phyloP scores from a whole-genome alignment of 1,140 invertebrate species.

The Brachionus rubens region DNA sequence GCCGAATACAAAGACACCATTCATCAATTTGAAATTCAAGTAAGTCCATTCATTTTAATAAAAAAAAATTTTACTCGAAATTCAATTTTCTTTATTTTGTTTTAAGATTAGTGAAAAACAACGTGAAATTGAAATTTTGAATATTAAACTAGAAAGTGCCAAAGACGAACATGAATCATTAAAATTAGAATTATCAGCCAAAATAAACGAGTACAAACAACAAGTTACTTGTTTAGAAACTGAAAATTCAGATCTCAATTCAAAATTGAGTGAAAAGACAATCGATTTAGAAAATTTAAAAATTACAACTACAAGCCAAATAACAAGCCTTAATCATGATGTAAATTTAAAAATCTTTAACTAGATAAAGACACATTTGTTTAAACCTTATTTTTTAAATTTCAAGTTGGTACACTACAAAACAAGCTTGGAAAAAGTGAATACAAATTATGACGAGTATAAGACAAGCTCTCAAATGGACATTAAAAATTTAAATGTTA shows the following conservation, averaged over 20 bases:
- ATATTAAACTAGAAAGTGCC: background rate
- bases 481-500: slow-evolving; percentile 24
- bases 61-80: no score
- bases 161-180: slow-evolving; percentile 1
- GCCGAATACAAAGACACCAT: slow-evolving; percentile 6
- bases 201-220: slow-evolving; percentile 27
- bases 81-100: no score
- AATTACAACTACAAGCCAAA: background rate
- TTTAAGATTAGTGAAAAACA: slow-evolving; percentile 10
- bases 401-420: slow-evolving; percentile 24
- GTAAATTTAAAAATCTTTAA: background rate
- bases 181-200: background rate
- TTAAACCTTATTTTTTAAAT: no score
- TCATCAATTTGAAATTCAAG: slow-evolving; percentile 17
- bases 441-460: slow-evolving; percentile 6
- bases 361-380: no score
- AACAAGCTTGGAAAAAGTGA: slow-evolving; percentile 4
- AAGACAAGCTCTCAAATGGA: background rate
- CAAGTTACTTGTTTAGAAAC: background rate
- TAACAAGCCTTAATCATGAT: slow-evolving; percentile 12
- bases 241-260: background rate
- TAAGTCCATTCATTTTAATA: no score
- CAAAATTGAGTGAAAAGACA: background rate
- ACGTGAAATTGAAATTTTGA: slow-evolving; percentile 9
- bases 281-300: slow-evolving; percentile 14